Evolutionary conservation across 2,113 vertebrate species (phyloP).

Genomic region (Pelvicachromis taeniatus): DNA sequence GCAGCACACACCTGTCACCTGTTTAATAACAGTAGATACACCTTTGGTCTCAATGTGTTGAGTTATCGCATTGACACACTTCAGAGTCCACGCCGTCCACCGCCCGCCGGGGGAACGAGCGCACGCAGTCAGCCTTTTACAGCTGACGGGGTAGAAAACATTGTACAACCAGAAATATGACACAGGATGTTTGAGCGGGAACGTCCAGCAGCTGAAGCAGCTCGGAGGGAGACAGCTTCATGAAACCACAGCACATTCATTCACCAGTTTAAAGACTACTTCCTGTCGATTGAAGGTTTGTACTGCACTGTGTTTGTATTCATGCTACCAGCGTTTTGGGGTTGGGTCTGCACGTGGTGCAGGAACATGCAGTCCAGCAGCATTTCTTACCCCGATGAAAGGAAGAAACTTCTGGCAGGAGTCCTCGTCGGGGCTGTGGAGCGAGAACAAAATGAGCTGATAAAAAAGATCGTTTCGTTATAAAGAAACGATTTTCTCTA

Average conservation of each 20-base stretch:
- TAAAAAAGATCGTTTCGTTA: background rate
- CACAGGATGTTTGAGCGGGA: background rate
- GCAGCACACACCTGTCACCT: background rate
- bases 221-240: background rate
- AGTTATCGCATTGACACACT: too few relatives aligned
- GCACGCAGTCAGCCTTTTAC: background rate
- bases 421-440: slow-evolving; percentile 75
- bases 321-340: rapidly evolving
- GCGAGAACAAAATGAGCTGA: background rate
- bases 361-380: background rate
- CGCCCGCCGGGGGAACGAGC: background rate
- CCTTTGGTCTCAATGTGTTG: background rate
- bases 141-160: background rate
- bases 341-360: background rate
- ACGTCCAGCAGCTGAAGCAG: background rate
- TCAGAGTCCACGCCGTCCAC: rapidly evolving
- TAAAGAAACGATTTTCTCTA: background rate
- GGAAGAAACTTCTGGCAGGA: slow-evolving; percentile 87
- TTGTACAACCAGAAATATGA: background rate
- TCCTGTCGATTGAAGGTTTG: background rate
- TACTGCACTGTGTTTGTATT: background rate
- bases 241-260: background rate
- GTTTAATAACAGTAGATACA: rapidly evolving
- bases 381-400: slow-evolving; percentile 76
- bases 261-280: background rate